Percentiles rank a stretch among this genome's conserved stretches.
Conservation (phyloP, 2,888 invertebrate species). For the Dicroscelio sp. region DNA sequence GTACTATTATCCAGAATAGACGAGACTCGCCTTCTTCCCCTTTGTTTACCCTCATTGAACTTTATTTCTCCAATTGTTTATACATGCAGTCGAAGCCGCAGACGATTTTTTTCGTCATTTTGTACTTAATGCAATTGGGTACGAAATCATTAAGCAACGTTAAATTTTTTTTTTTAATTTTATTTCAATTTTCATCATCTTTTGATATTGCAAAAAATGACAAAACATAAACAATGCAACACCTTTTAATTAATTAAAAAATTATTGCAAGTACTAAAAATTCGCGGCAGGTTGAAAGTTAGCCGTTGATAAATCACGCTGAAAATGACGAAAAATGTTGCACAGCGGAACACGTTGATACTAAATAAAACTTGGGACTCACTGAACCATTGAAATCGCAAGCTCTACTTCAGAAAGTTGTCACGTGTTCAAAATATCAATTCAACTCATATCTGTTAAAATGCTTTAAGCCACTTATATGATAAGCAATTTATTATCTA, state of each 20-base stretch:
- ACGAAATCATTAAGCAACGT: slow-evolving; percentile 22
- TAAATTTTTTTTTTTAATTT: too few relatives aligned
- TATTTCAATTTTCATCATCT: too few relatives aligned
- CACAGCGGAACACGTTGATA: slow-evolving; percentile 34
- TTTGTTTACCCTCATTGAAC: slow-evolving; percentile 61
- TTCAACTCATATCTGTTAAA: too few relatives aligned
- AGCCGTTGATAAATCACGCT: slow-evolving; percentile 20
- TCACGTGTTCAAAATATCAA: slow-evolving; percentile 52
- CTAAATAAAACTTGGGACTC: slow-evolving; percentile 34
- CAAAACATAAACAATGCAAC: too few relatives aligned
- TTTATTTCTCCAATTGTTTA: slow-evolving; percentile 60
- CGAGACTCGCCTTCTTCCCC: slow-evolving; percentile 50
- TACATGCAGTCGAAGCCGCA: slow-evolving; percentile 40
- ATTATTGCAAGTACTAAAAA: too few relatives aligned
- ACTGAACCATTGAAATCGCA: slow-evolving; percentile 45
- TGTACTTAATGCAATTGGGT: too few relatives aligned
- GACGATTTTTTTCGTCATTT: slow-evolving; percentile 30
- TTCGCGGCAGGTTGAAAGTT: slow-evolving; percentile 1
- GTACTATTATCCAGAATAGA: slow-evolving; percentile 67
- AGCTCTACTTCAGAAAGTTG: slow-evolving; percentile 28
- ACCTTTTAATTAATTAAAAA: too few relatives aligned
- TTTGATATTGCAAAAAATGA: too few relatives aligned
- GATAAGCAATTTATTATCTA: too few relatives aligned
- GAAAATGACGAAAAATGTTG: slow-evolving; percentile 32
- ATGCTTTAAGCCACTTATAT: too few relatives aligned